Evolutionary conservation across 2,888 invertebrate species (phyloP).

Genomic region (Pecten maximus): DNA sequence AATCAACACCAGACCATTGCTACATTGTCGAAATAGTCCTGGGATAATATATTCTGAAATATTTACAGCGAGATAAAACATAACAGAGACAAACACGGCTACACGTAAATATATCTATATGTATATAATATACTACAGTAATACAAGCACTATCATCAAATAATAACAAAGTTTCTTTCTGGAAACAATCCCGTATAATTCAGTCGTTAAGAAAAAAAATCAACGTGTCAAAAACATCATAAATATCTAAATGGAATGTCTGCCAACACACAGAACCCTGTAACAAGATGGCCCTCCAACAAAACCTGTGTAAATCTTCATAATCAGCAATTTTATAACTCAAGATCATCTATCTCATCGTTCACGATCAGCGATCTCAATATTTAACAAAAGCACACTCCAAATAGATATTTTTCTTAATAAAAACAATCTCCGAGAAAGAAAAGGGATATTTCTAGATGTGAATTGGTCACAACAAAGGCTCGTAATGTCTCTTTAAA

Average conservation of each 20-base stretch:
- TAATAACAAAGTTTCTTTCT: slow-evolving; percentile 10
- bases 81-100: not conserved
- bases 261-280: not conserved
- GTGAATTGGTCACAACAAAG: too few species aligned
- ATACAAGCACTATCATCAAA: not conserved
- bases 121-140: not conserved
- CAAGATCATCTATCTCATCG: not conserved
- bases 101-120: not conserved
- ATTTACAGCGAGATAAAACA: not conserved
- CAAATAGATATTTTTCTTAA: not conserved
- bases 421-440: too few species aligned
- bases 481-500: too few species aligned
- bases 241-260: slow-evolving; percentile 34
- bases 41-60: not conserved
- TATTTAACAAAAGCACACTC: not conserved
- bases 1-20: not conserved
- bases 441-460: too few species aligned
- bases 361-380: not conserved
- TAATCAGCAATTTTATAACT: not conserved
- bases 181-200: slow-evolving; percentile 33
- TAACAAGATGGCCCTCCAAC: not conserved
- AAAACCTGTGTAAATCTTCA: not conserved
- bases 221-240: slow-evolving; percentile 33
- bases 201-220: not conserved
- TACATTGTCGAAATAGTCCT: not conserved